Conservation (phyloP, 2,113 vertebrate species). For the Cryptotis parvus region DNA sequence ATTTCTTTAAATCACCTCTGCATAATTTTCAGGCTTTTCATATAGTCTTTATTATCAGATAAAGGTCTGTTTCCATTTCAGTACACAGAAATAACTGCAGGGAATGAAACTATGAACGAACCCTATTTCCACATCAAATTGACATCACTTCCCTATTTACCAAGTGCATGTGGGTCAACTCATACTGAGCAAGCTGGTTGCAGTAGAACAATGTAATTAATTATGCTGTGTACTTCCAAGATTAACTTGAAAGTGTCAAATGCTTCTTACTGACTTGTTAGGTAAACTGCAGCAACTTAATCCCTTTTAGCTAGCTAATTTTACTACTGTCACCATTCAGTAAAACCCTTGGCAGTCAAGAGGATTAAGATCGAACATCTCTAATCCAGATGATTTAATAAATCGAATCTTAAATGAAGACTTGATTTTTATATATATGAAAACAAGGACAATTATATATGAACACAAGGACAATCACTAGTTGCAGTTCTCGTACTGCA, state of each 20-base stretch:
- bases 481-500: neutral
- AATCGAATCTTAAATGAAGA: neutral
- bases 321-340: neutral
- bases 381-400: neutral
- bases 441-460: neutral
- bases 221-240: neutral
- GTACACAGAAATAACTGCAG: neutral
- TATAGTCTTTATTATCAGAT: neutral
- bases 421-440: too few species aligned
- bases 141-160: constrained; percentile 17
- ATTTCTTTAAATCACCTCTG: constrained; percentile 30
- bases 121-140: neutral
- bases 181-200: neutral
- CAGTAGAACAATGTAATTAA: neutral
- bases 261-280: neutral
- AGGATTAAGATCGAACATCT: constrained; percentile 4
- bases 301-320: constrained; percentile 17
- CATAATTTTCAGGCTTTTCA: neutral
- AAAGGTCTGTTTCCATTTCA: neutral
- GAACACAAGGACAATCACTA: neutral
- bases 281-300: neutral
- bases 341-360: constrained; percentile 25
- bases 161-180: neutral
- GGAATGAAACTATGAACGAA: neutral
- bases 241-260: constrained; percentile 38